Percentiles rank a stretch among this genome's conserved stretches.
phyloP scores from a whole-genome alignment of 2,113 vertebrate genomes.

The Bostrychus sinensis region DNA sequence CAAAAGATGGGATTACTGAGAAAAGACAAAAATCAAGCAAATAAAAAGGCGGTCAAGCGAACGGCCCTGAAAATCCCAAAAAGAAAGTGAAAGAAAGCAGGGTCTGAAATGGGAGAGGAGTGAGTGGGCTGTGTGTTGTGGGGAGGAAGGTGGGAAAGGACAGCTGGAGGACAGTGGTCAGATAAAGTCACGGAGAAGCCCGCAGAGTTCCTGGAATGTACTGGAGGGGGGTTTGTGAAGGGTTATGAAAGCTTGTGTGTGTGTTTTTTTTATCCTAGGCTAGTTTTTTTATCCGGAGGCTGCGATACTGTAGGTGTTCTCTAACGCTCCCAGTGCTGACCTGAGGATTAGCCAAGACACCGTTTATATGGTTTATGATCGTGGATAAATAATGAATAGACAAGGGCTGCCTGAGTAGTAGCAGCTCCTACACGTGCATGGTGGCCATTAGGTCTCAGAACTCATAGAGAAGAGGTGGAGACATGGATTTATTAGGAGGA shows the following conservation, averaged over 20 bases:
- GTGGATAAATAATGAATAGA: slow-evolving; percentile 47
- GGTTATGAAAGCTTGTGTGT: slow-evolving; percentile 42
- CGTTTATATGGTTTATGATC: slow-evolving; percentile 38
- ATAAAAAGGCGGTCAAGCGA: slow-evolving; percentile 6
- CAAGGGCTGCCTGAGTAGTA: slow-evolving; percentile 14
- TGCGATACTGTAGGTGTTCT: slow-evolving; percentile 10
- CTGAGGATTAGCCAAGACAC: slow-evolving; percentile 10
- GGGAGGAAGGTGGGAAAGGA: slow-evolving; percentile 17
- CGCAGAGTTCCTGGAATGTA: slow-evolving; percentile 64
- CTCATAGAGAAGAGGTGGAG: background rate
- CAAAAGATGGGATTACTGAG: slow-evolving; percentile 17
- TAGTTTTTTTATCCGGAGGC: background rate
- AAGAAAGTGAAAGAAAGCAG: slow-evolving; percentile 34
- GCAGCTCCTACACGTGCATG: slow-evolving; percentile 10
- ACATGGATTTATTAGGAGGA: background rate
- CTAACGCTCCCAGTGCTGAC: background rate
- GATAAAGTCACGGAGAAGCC: slow-evolving; percentile 51
- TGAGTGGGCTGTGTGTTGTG: background rate
- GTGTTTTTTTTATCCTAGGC: slow-evolving; percentile 18
- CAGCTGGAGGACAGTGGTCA: slow-evolving; percentile 28
- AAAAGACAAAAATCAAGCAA: slow-evolving; percentile 1
- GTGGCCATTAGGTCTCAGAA: slow-evolving; percentile 12
- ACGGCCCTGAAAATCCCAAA: slow-evolving; percentile 18
- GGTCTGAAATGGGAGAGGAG: slow-evolving; percentile 11
- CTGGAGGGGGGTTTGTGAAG: slow-evolving; percentile 48